A percentile compares a stretch with the other conserved stretches of the same genome.
Evolutionary conservation across 1,140 invertebrate species (phyloP).

Genomic region (Dinothrombium tinctorium): DNA sequence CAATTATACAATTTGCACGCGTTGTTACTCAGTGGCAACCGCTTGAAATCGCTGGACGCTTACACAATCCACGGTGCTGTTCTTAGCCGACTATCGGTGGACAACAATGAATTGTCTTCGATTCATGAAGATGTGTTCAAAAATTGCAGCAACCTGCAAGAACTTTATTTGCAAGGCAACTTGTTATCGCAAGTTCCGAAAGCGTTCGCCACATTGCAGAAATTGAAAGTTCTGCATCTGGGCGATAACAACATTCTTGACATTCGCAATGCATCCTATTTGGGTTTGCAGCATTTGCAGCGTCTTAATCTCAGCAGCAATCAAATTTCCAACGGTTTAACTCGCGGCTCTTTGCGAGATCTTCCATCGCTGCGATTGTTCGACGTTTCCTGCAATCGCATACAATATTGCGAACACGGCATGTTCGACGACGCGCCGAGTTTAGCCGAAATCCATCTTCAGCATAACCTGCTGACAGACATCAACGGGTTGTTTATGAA

Average conservation of each 20-base stretch:
- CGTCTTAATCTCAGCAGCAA: slow-evolving; percentile 64
- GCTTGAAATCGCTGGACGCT: slow-evolving; percentile 44
- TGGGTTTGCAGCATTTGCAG: slow-evolving; percentile 49
- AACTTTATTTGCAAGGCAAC: slow-evolving; percentile 59
- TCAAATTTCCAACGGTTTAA: slow-evolving; percentile 59
- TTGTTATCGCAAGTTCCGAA: slow-evolving; percentile 41
- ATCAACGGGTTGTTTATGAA: slow-evolving; percentile 61
- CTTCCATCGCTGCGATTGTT: slow-evolving; percentile 58
- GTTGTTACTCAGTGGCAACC: slow-evolving; percentile 49
- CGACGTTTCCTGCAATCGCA: slow-evolving; percentile 62
- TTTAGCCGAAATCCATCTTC: slow-evolving; percentile 58
- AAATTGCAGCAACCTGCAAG: slow-evolving; percentile 50
- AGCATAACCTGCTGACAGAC: slow-evolving; percentile 56
- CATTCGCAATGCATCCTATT: slow-evolving; percentile 46
- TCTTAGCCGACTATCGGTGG: slow-evolving; percentile 44
- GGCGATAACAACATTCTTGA: slow-evolving; percentile 50
- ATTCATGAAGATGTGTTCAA: slow-evolving; percentile 53
- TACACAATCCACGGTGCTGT: slow-evolving; percentile 52
- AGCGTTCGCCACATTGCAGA: slow-evolving; percentile 43
- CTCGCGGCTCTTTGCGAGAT: slow-evolving; percentile 43
- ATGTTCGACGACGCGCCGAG: slow-evolving; percentile 51
- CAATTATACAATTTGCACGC: slow-evolving; percentile 61
- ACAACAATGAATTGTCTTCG: slow-evolving; percentile 47
- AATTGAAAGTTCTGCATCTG: slow-evolving; percentile 49
- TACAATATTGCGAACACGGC: slow-evolving; percentile 48